Evolutionary conservation across 1,140 invertebrate genomes (phyloP), one percentile per base, ranked within the genome.

Genomic region (Stegodyphus mimosarum): DNA sequence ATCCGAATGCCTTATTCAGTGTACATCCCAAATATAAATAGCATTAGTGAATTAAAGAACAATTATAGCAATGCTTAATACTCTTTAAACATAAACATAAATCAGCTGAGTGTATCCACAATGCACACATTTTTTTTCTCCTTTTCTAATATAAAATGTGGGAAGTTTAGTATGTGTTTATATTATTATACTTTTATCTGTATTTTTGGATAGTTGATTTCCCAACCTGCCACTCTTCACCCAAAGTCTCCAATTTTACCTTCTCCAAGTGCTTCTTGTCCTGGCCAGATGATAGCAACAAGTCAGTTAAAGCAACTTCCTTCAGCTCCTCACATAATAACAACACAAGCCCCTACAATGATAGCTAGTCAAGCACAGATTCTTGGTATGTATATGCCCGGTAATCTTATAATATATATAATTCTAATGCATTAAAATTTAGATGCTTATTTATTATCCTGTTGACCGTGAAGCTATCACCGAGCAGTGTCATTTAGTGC

Each of bases 341-440:
- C 89, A 9, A 89, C 88, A 18, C 89, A 89, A 86, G 88, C 88
- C 11, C 88, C 88, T 17, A 87, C 88, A 13, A 89, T 89, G 89
- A 79, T 89, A 18, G 83, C 87, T 9, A 88, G 88, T 53, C 89
- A 89, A 75, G 84, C 87, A 15, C 88, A 88, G 60, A 76, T 89
- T 33, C 51, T 89, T 17, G 86, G 86, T 87, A 79, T 17, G 33
- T 33, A 33, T 33, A 33, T 33, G 33, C 33, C 33, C 3, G 3
- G 3, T 33, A 33, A 33, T 1, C 33, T 33, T 1, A 33, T 33
- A 33, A 33, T 33, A 33, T 33, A 33, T 33, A 1, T 33, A 33
- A 33, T 33, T 33, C 33, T 33, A 33, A 33, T 33, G 33, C 33
- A 33, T 33, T 33, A 33, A 33, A 33, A 33, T 33, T 33, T 33